These are phyloP conservation scores for Halocaridina rubra DNA, from an alignment of 2,888 invertebrate species.

Conservation along the genomic window DNA sequence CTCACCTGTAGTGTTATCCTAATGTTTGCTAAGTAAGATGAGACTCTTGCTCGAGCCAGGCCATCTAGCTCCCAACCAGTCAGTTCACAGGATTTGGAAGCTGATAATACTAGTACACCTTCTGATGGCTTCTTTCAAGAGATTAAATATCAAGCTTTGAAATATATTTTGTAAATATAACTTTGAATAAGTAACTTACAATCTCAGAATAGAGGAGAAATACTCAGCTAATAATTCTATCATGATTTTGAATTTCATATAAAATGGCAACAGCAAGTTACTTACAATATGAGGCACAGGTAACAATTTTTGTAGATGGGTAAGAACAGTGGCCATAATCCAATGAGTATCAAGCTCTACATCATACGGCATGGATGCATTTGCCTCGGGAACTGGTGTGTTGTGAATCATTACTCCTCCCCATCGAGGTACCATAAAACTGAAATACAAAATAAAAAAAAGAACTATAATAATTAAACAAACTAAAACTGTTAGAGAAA, in stretches of 20 bases:
- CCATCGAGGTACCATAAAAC: constrained; percentile 77
- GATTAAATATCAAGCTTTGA: no score
- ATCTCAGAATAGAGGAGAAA: no score
- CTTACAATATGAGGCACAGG: constrained; percentile 72
- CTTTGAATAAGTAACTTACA: no score
- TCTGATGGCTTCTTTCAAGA: constrained; percentile 5
- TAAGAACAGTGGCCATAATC: constrained; percentile 82
- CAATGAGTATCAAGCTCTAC: constrained; percentile 72
- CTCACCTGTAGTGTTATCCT: constrained; percentile 75
- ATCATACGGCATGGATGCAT: background rate
- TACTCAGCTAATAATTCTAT: no score
- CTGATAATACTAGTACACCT: background rate
- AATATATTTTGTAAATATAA: no score
- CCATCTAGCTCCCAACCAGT: constrained; percentile 62
- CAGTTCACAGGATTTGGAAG: background rate
- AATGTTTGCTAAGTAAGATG: constrained; percentile 51
- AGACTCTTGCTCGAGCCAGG: constrained; percentile 56
- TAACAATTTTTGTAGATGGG: constrained; percentile 80
- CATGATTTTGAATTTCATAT: no score
- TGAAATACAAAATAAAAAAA: background rate
- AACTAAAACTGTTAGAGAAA: no score
- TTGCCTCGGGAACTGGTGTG: constrained; percentile 70
- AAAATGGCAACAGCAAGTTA: no score
- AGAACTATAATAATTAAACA: no score
- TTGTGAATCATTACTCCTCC: constrained; percentile 87